These are phyloP conservation scores for Marmota flaviventris DNA, from an alignment of 2,113 vertebrate species.

Conservation along the genomic window DNA sequence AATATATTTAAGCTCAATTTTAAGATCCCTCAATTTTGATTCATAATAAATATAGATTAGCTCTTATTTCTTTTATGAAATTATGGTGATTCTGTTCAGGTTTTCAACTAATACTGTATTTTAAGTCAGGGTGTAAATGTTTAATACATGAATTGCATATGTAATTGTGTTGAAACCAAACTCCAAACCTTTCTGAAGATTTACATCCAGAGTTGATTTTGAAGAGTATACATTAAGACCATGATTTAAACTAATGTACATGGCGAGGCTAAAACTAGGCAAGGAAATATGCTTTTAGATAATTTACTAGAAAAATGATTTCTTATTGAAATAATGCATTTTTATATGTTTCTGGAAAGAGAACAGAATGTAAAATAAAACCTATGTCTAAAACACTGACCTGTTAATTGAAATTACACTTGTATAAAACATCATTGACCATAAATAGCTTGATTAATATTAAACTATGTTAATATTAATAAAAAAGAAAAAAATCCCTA, in stretches of 20 bases:
- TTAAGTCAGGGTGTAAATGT: not conserved
- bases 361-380: conserved; percentile 35
- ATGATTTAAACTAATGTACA: conserved; percentile 26
- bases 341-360: not conserved
- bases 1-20: not conserved
- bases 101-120: not conserved
- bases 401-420: not conserved
- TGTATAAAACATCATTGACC: not conserved
- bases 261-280: not conserved
- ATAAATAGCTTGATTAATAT: conserved; percentile 15
- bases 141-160: conserved; percentile 14
- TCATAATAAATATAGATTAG: conserved; percentile 12
- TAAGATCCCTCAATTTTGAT: not conserved
- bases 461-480: not conserved
- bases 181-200: not conserved
- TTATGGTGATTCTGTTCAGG: not conserved
- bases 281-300: not conserved
- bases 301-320: not conserved
- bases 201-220: not conserved
- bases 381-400: not conserved
- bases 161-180: conserved; percentile 27
- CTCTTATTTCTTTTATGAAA: conserved; percentile 32
- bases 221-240: not conserved
- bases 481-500: not conserved
- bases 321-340: conserved; percentile 19